phyloP scores from a whole-genome alignment of 2,113 vertebrate species.

The Toxotes jaculatrix region DNA sequence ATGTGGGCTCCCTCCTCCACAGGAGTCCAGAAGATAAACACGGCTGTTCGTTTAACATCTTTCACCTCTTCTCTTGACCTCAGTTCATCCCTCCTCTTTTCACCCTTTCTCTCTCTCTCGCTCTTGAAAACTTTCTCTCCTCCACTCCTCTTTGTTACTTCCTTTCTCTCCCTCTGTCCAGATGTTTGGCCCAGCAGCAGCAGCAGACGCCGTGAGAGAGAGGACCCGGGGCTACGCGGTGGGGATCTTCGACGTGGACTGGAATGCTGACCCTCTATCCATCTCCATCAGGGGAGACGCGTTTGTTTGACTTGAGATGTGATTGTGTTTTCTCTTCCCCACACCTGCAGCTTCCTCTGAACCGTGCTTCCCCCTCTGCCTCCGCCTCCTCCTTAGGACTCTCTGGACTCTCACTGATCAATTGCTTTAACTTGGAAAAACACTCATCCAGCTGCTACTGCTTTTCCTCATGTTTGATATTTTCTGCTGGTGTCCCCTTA shows the following conservation, averaged over 20 bases:
- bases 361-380: constrained; percentile 24
- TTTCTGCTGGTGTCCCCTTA: constrained; percentile 29
- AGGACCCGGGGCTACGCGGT: constrained; percentile 43
- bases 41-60: constrained; percentile 61
- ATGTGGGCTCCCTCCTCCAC: constrained; percentile 62
- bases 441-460: constrained; percentile 72
- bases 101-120: not conserved
- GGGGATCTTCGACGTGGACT: constrained; percentile 75
- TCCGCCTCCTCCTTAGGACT: constrained; percentile 21
- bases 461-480: constrained; percentile 49
- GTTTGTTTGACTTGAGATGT: constrained; percentile 82
- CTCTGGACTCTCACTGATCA: constrained; percentile 67
- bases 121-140: constrained; percentile 31
- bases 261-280: constrained; percentile 83
- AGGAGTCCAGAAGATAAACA: constrained; percentile 71
- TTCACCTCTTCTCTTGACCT: constrained; percentile 67
- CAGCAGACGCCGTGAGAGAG: constrained; percentile 10
- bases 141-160: constrained; percentile 42
- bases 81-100: constrained; percentile 44
- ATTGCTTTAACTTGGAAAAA: constrained; percentile 75
- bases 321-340: constrained; percentile 84
- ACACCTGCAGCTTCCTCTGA: constrained; percentile 84
- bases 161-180: constrained; percentile 55
- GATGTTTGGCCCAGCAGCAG: constrained; percentile 70
- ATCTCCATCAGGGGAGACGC: constrained; percentile 81